These are phyloP conservation scores for Bettongia penicillata DNA, from an alignment of 2,113 vertebrate species.

Conservation along the genomic window DNA sequence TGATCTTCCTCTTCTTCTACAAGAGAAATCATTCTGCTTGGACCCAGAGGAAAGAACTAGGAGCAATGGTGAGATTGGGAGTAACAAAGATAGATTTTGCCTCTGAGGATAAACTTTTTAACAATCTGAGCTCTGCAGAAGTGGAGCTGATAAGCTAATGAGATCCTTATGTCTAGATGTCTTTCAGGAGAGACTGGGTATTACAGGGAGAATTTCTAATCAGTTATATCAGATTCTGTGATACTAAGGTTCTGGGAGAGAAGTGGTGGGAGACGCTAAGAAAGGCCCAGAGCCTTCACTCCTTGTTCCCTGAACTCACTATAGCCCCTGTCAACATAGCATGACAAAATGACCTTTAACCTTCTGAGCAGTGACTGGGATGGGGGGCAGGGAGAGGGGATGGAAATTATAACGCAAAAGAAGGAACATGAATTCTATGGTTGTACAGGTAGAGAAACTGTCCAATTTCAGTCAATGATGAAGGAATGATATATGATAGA, in stretches of 20 bases:
- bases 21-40: not conserved
- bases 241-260: not conserved
- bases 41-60: not conserved
- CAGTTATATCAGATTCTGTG: not conserved
- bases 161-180: not conserved
- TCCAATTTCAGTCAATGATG: not conserved
- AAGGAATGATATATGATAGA: not conserved
- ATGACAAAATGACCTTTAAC: not conserved
- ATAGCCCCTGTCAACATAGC: not conserved
- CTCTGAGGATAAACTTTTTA: not conserved
- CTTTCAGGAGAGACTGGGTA: not conserved
- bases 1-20: not conserved
- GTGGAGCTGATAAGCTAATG: not conserved
- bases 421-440: not conserved
- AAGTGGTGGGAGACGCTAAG: not conserved
- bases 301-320: not conserved
- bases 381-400: too few relatives aligned
- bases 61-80: not conserved
- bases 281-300: slow-evolving; percentile 36
- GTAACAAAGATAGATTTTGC: not conserved
- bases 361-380: not conserved
- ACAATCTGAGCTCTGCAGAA: not conserved
- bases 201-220: not conserved
- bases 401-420: not conserved
- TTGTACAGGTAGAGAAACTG: not conserved